A percentile compares a stretch with the other conserved stretches of the same genome.
Conservation (phyloP, 2,797 vertebrate species). For the Crenichthys baileyi region DNA sequence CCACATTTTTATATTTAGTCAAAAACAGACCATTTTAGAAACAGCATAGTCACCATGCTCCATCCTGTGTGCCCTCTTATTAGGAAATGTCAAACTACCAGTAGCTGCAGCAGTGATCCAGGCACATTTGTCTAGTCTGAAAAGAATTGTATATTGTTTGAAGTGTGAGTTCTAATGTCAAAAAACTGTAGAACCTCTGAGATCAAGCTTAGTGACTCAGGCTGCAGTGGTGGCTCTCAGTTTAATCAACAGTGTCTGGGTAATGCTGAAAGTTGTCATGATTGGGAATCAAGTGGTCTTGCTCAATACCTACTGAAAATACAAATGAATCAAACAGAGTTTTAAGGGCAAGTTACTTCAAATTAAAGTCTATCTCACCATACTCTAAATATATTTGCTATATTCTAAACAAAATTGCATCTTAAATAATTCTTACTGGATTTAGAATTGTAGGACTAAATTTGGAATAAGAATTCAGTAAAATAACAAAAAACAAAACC, state of each 20-base stretch:
- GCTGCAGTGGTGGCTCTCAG: background rate
- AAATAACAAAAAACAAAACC: background rate
- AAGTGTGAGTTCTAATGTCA: background rate
- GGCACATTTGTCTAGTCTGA: background rate
- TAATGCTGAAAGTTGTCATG: background rate
- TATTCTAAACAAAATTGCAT: background rate
- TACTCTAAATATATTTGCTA: background rate
- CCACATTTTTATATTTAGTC: slow-evolving; percentile 1
- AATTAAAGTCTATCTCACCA: background rate
- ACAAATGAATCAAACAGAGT: background rate
- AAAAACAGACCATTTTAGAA: background rate
- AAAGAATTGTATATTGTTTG: background rate
- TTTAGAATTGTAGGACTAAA: background rate
- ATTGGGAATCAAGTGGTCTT: background rate
- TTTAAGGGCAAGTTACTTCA: background rate
- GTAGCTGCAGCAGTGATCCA: background rate
- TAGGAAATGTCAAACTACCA: background rate
- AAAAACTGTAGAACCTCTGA: background rate
- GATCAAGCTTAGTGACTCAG: background rate
- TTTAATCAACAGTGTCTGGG: background rate
- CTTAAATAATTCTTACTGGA: background rate
- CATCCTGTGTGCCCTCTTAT: background rate
- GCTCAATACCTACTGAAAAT: background rate
- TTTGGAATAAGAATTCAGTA: background rate
- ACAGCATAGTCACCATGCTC: background rate